Evolutionary conservation across 2,113 vertebrate species (phyloP).

Genomic region (Mus musculus): GRCm39 chr4:138310001-138310500

Average conservation of each 20-base stretch:
- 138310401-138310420: not conserved
- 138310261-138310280: not conserved
- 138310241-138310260: conserved; percentile 44
- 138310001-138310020: conserved; percentile 49
- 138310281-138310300: not conserved
- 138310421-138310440: not conserved
- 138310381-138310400: not conserved
- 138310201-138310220: conserved; percentile 39
- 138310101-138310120: not conserved
- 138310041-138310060: conserved; percentile 33
- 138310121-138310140: not conserved
- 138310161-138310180: conserved; percentile 43
- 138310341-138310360: not conserved
- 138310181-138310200: conserved; percentile 60
- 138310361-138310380: not conserved
- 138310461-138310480: not conserved
- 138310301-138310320: conserved; percentile 47
- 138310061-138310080: not conserved
- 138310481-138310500: not conserved
- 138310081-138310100: not conserved
- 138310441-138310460: not conserved
- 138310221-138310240: conserved; percentile 36
- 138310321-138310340: not conserved
- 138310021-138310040: conserved; percentile 50
- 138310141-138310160: conserved; percentile 12